phyloP scores from a whole-genome alignment of 2,797 vertebrate species.

The Microctenopoma stevenorrisi region DNA sequence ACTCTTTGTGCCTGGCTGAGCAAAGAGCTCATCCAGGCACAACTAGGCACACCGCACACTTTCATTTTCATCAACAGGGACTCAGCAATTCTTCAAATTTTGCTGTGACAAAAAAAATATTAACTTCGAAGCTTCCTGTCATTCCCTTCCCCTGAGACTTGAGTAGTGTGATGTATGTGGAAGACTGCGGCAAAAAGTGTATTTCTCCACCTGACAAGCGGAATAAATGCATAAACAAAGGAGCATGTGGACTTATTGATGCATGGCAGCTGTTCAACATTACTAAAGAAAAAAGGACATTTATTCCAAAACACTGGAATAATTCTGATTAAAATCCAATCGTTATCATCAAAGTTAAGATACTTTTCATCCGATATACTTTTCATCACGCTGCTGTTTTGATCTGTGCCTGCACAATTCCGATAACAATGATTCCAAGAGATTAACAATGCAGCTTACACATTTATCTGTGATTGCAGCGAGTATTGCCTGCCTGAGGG shows the following conservation, averaged over 20 bases:
- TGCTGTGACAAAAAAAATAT: conserved; percentile 58
- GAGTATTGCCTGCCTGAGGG: conserved; percentile 44
- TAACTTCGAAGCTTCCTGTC: conserved; percentile 71
- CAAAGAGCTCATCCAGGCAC: conserved; percentile 60
- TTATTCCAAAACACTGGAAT: conserved; percentile 51
- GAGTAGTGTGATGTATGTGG: conserved; percentile 62
- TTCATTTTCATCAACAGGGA: conserved; percentile 60
- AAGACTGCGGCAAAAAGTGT: conserved; percentile 42
- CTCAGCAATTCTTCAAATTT: conserved; percentile 47
- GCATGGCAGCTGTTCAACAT: conserved; percentile 69
- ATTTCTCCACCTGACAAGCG: conserved; percentile 30
- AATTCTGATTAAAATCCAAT: conserved; percentile 53
- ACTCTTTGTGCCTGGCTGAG: conserved; percentile 30
- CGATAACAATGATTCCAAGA: conserved; percentile 63
- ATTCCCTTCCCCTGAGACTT: conserved; percentile 48
- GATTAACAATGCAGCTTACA: conserved; percentile 50
- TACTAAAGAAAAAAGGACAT: conserved; percentile 38
- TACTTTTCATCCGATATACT: conserved; percentile 30
- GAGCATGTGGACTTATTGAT: conserved; percentile 71
- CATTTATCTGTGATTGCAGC: conserved; percentile 49
- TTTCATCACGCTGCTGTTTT: conserved; percentile 35
- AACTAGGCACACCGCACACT: conserved; percentile 46
- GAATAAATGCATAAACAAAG: conserved; percentile 67
- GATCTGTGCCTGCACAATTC: conserved; percentile 56
- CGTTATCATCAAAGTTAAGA: conserved; percentile 48